Base-by-base conservation (phyloP, 23 tunicate species). In the Styela clava region DNA sequence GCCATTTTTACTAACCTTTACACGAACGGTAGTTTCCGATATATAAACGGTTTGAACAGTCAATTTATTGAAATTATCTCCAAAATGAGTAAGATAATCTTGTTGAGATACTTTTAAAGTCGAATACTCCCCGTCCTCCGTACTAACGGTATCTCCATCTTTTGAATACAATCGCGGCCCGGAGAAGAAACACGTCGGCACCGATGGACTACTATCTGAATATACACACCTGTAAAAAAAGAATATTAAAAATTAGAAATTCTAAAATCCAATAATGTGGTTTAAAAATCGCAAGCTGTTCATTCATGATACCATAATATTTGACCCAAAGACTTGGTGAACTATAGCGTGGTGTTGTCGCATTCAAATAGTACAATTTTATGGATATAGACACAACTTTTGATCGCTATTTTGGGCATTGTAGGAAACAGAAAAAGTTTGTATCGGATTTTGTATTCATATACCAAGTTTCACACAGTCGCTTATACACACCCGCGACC, bases 401-500 rank as follows among this genome's bases (percentile, higher is more conserved):
- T n/a, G n/a, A n/a, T n/a, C n/a, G n/a, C n/a, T n/a, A n/a, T n/a
- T n/a, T n/a, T n/a, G n/a, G n/a, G n/a, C n/a, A n/a, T n/a, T n/a
- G n/a, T n/a, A n/a, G n/a, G n/a, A n/a, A n/a, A n/a, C n/a, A n/a
- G n/a, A n/a, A n/a, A n/a, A n/a, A n/a, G n/a, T n/a, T n/a, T n/a
- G n/a, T n/a, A n/a, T n/a, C n/a, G n/a, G n/a, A n/a, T n/a, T n/a
- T n/a, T n/a, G n/a, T n/a, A n/a, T n/a, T n/a, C n/a, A n/a, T n/a
- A n/a, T n/a, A n/a, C n/a, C n/a, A n/a, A n/a, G n/a, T n/a, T n/a
- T n/a, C n/a, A n/a, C n/a, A n/a, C n/a, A n/a, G n/a, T n/a, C n/a
- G n/a, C n/a, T n/a, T n/a, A n/a, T 27, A 69, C 21, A 33, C 97
- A 91, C 19, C 87, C 87, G 1, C 88, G 85, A 24, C n/a, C 27